A percentile compares a stretch with the other conserved stretches of the same genome.
Evolutionary conservation across 2,888 invertebrate species (phyloP).

Genomic region (Dolichopus griseipennis): DNA sequence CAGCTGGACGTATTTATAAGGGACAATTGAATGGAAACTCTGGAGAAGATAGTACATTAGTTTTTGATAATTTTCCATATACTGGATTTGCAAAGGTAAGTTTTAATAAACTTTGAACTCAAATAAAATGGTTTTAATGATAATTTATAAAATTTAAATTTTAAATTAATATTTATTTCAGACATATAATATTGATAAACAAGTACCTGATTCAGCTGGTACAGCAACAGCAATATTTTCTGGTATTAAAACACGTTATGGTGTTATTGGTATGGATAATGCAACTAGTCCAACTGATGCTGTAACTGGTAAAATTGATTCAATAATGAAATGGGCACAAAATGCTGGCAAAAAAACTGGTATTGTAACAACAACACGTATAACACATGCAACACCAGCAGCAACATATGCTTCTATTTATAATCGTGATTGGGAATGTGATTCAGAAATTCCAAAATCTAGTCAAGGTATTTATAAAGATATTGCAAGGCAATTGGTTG

Average conservation of each 20-base stretch:
- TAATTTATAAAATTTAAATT: too few species aligned
- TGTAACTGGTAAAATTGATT: slow-evolving; percentile 44
- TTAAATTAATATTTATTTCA: slow-evolving; percentile 26
- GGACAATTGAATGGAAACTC: slow-evolving; percentile 44
- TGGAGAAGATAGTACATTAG: slow-evolving; percentile 52
- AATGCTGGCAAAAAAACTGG: slow-evolving; percentile 51
- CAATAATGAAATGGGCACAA: slow-evolving; percentile 52
- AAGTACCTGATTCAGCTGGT: slow-evolving; percentile 61
- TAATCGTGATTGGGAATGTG: slow-evolving; percentile 54
- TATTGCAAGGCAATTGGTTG: slow-evolving; percentile 55
- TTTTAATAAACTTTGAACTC: too few species aligned
- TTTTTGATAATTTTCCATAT: slow-evolving; percentile 54
- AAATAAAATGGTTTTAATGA: too few species aligned
- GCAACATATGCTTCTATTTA: slow-evolving; percentile 50
- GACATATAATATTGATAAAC: slow-evolving; percentile 62
- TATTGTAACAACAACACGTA: slow-evolving; percentile 56
- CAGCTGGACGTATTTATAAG: slow-evolving; percentile 54
- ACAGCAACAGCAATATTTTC: slow-evolving; percentile 59
- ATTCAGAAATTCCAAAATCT: slow-evolving; percentile 38
- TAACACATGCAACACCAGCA: slow-evolving; percentile 58
- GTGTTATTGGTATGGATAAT: slow-evolving; percentile 47
- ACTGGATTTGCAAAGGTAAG: slow-evolving; percentile 53
- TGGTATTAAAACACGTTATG: slow-evolving; percentile 54
- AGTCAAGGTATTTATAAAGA: slow-evolving; percentile 44
- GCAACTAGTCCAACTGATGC: slow-evolving; percentile 32